Conservation (phyloP, 2,797 vertebrate genomes). For the Betta splendens region DNA sequence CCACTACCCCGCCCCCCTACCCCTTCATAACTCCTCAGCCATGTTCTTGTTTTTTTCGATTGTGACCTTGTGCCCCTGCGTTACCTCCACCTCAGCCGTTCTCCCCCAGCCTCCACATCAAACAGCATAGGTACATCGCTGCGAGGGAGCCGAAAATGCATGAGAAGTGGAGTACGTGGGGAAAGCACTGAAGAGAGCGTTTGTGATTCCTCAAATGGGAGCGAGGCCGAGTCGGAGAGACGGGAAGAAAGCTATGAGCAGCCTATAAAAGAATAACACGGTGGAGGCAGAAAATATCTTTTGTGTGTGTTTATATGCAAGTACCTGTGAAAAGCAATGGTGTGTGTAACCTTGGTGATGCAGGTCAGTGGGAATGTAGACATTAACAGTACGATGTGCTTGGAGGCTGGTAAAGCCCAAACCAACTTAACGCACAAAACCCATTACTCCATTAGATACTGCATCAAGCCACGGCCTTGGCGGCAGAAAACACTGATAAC, state of each 20-base stretch:
- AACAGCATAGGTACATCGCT: conserved; percentile 56
- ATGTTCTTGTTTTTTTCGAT: conserved; percentile 49
- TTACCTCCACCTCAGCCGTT: conserved; percentile 35
- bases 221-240: conserved; percentile 26
- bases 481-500: conserved; percentile 60
- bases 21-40: conserved; percentile 51
- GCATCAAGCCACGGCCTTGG: conserved; percentile 55
- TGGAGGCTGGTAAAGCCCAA: conserved; percentile 24
- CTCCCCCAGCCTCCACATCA: conserved; percentile 55
- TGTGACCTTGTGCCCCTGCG: conserved; percentile 65
- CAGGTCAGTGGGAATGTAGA: conserved; percentile 59
- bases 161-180: conserved; percentile 45
- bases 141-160: conserved; percentile 56
- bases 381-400: conserved; percentile 50
- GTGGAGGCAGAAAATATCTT: conserved; percentile 29
- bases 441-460: conserved; percentile 71
- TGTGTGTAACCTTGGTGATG: conserved; percentile 59
- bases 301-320: conserved; percentile 31
- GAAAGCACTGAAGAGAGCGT: conserved; percentile 44
- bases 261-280: conserved; percentile 34
- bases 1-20: conserved; percentile 50
- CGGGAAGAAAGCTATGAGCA: conserved; percentile 41
- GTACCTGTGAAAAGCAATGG: conserved; percentile 52
- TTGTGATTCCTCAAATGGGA: conserved; percentile 39
- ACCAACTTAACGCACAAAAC: conserved; percentile 45